Conservation (phyloP, 1,140 invertebrate genomes). For the Neodiprion pinetum region DNA sequence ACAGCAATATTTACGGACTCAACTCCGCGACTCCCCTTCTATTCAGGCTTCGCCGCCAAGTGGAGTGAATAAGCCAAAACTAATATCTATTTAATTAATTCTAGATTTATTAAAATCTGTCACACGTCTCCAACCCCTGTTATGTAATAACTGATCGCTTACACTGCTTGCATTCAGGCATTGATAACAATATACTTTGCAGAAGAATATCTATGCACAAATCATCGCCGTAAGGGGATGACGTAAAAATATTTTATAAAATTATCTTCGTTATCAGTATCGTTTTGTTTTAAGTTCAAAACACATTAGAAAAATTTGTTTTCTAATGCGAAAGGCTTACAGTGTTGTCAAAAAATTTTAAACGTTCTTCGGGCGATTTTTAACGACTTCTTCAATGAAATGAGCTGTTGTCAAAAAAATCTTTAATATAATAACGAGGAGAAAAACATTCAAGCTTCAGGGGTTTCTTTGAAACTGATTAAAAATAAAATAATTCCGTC, state of each 20-base stretch:
- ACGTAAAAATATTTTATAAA: not conserved
- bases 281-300: not conserved
- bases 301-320: too few species aligned
- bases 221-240: not conserved
- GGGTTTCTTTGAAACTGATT: too few species aligned
- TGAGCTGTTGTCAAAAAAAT: too few species aligned
- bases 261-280: not conserved
- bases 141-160: not conserved
- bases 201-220: not conserved
- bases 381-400: too few species aligned
- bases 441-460: too few species aligned
- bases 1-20: conserved; percentile 38
- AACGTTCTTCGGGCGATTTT: too few species aligned
- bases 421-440: too few species aligned
- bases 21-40: conserved; percentile 13
- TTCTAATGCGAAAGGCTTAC: too few species aligned
- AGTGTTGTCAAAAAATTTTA: too few species aligned
- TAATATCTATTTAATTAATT: conserved; percentile 61
- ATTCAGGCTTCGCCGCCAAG: conserved; percentile 17
- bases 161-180: not conserved
- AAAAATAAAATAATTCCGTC: too few species aligned
- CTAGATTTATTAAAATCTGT: conserved; percentile 18
- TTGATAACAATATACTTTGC: not conserved
- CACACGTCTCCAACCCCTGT: not conserved
- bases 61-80: conserved; percentile 46